Conservation (phyloP, 2,797 vertebrate genomes). For the Anabas testudineus region DNA sequence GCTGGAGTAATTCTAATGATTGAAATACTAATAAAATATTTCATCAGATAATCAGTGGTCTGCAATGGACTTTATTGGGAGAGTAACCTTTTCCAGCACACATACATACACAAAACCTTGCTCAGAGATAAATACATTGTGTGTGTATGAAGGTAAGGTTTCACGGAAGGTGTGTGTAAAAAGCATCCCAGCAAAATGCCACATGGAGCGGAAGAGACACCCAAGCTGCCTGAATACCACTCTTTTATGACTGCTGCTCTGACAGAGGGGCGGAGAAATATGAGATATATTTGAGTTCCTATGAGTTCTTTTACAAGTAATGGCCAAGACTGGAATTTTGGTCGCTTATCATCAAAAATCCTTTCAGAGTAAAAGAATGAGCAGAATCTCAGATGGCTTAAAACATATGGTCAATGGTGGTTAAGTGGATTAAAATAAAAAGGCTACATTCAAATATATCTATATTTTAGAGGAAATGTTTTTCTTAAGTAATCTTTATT, state of each 20-base stretch:
- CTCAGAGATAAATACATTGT: not conserved
- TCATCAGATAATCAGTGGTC: constrained; percentile 7
- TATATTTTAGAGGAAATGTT: too few relatives aligned
- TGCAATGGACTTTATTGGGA: not conserved
- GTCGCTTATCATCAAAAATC: constrained; percentile 11
- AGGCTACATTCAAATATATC: too few relatives aligned
- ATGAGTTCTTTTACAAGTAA: constrained; percentile 26
- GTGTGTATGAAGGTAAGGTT: not conserved
- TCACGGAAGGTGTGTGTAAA: not conserved
- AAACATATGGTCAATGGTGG: not conserved
- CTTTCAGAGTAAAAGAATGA: constrained; percentile 14
- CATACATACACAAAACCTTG: not conserved
- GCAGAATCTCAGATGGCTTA: not conserved
- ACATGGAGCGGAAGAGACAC: not conserved
- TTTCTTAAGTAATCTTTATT: too few relatives aligned
- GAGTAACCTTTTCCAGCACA: constrained; percentile 2
- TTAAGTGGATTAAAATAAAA: too few relatives aligned
- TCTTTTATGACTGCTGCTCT: not conserved
- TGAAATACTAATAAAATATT: not conserved
- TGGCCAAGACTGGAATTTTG: not conserved
- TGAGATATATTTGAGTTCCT: constrained; percentile 23
- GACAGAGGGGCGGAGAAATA: constrained; percentile 1
- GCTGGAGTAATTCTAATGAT: constrained; percentile 1
- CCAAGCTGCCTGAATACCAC: constrained; percentile 6
- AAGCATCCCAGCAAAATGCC: constrained; percentile 1